A percentile compares a stretch with the other conserved stretches of the same genome.
These are phyloP conservation scores for Exephanes ischioxanthus DNA, from an alignment of 2,888 invertebrate species.

Conservation along the genomic window DNA sequence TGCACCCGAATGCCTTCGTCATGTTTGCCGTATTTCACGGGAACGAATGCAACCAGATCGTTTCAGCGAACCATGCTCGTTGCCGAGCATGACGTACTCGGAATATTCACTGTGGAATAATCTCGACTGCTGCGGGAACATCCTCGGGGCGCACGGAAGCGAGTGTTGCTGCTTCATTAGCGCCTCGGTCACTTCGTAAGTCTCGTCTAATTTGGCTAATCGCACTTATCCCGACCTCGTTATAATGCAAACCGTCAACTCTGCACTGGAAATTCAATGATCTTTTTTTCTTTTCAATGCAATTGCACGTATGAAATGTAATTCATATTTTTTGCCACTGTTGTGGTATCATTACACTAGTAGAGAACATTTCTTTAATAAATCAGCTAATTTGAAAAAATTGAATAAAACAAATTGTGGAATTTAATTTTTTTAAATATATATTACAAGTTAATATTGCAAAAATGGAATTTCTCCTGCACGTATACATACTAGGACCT, in stretches of 20 bases:
- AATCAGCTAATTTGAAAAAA: no score
- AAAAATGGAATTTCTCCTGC: no score
- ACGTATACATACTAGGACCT: no score
- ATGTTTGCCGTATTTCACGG: slow-evolving; percentile 7
- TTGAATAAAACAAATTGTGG: no score
- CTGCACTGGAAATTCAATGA: not conserved
- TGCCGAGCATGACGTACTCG: not conserved
- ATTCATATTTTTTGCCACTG: no score
- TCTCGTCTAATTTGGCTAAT: slow-evolving; percentile 58
- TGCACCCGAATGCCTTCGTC: not conserved
- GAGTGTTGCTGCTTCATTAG: slow-evolving; percentile 36
- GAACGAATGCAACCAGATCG: slow-evolving; percentile 9
- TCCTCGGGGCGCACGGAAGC: slow-evolving; percentile 2
- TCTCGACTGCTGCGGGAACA: not conserved
- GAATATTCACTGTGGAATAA: slow-evolving; percentile 6
- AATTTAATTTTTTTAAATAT: no score
- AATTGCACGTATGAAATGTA: not conserved
- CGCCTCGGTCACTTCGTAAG: slow-evolving; percentile 50
- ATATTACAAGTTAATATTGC: no score
- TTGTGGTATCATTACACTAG: no score
- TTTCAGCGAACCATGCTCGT: not conserved
- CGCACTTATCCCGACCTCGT: slow-evolving; percentile 52
- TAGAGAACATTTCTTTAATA: no score
- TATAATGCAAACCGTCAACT: not conserved
- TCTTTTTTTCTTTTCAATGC: not conserved